phyloP scores from a whole-genome alignment of 2,113 vertebrate genomes.

The Petrocephalus microphthalmus region DNA sequence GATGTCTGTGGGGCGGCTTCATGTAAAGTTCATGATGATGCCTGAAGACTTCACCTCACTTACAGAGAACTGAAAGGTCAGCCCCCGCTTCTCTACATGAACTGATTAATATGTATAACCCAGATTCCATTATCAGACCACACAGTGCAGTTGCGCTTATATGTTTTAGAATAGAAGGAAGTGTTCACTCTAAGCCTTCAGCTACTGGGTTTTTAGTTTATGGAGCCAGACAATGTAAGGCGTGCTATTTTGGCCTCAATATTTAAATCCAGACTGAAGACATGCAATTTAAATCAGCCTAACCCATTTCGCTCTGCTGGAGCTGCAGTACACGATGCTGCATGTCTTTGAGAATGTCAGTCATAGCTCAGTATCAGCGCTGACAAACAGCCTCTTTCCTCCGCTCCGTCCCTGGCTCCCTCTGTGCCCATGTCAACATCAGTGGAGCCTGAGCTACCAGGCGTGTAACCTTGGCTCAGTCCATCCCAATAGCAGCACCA shows the following conservation, averaged over 20 bases:
- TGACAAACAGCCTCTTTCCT: neutral
- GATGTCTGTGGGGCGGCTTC: neutral
- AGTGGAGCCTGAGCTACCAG: neutral
- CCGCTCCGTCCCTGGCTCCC: neutral
- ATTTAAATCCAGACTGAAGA: neutral
- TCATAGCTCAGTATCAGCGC: neutral
- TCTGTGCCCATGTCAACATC: neutral
- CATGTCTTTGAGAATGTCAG: neutral
- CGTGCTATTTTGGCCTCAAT: neutral
- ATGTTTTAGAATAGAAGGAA: neutral
- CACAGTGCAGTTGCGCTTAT: neutral
- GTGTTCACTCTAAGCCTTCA: neutral
- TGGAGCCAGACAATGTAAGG: neutral
- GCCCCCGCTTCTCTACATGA: neutral
- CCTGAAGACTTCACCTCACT: neutral
- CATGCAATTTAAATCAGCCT: neutral
- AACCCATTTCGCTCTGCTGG: neutral
- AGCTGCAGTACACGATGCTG: neutral
- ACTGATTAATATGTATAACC: slow-evolving; percentile 7
- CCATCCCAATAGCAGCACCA: neutral
- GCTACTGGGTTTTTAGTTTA: neutral
- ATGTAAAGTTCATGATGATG: neutral
- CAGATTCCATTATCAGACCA: neutral
- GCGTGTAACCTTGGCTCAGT: neutral
- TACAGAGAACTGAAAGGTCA: neutral